Evolutionary conservation across 2,113 vertebrate genomes (phyloP).

Genomic region (Cyphotilapia sp.): DNA sequence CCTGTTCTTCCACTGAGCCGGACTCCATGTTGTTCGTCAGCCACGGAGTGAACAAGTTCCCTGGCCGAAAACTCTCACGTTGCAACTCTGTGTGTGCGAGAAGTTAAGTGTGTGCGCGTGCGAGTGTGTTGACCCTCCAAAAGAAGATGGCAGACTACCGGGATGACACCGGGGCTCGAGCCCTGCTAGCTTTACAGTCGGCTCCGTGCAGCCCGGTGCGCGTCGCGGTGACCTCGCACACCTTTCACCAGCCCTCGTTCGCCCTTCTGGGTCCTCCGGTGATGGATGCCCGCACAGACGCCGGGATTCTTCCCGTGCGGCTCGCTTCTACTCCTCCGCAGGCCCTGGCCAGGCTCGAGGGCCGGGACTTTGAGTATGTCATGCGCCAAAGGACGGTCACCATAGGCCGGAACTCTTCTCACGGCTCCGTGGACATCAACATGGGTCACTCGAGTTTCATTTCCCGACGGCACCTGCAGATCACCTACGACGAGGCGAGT

Average conservation of each 20-base stretch:
- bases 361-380: conserved; percentile 90
- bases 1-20: conserved; percentile 32
- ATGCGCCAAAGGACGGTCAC: conserved; percentile 92
- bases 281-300: conserved; percentile 30
- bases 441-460: conserved; percentile 98
- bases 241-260: conserved; percentile 57
- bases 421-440: conserved; percentile 94
- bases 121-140: conserved; percentile 42
- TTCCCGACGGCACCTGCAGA: conserved; percentile 93
- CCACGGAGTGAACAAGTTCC: conserved; percentile 61
- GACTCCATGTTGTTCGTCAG: conserved; percentile 76
- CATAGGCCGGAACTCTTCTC: conserved; percentile 94
- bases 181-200: conserved; percentile 83
- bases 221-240: conserved; percentile 66
- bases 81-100: conserved; percentile 51
- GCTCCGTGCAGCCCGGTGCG: conserved; percentile 83
- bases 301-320: conserved; percentile 54
- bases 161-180: conserved; percentile 87
- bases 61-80: conserved; percentile 64
- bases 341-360: conserved; percentile 76
- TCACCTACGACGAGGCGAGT: conserved; percentile 81
- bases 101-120: conserved; percentile 37
- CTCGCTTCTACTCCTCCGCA: conserved; percentile 52
- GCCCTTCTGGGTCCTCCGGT: conserved; percentile 36
- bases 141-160: conserved; percentile 82